A percentile compares a stretch with the other conserved stretches of the same genome.
Conservation (phyloP, 2,113 vertebrate species). For the Australoheros scitulus region DNA sequence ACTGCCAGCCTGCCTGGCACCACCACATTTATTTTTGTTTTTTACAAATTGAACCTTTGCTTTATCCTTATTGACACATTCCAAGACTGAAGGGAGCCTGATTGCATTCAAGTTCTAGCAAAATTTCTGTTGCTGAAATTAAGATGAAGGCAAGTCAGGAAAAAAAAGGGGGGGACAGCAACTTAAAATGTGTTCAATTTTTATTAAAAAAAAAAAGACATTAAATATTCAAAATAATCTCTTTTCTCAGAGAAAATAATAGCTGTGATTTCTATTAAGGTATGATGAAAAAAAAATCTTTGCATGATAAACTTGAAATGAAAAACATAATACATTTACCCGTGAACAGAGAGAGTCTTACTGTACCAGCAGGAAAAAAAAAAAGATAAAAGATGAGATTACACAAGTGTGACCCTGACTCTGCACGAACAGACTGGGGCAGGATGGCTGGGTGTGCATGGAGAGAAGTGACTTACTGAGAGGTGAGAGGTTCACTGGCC, state of each 20-base stretch:
- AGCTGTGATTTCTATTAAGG: slow-evolving; percentile 77
- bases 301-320: slow-evolving; percentile 66
- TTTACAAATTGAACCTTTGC: slow-evolving; percentile 74
- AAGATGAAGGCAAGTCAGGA: background rate
- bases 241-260: slow-evolving; percentile 74
- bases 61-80: slow-evolving; percentile 76
- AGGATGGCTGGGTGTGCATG: slow-evolving; percentile 65
- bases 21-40: slow-evolving; percentile 77
- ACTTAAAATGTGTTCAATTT: slow-evolving; percentile 79
- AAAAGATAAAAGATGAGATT: slow-evolving; percentile 40
- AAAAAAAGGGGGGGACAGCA: background rate
- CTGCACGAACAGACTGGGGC: slow-evolving; percentile 66
- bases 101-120: slow-evolving; percentile 54
- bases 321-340: slow-evolving; percentile 69
- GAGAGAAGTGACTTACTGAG: slow-evolving; percentile 54
- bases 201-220: slow-evolving; percentile 75
- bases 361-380: slow-evolving; percentile 54
- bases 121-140: slow-evolving; percentile 17
- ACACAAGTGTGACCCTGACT: slow-evolving; percentile 59
- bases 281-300: slow-evolving; percentile 74
- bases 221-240: slow-evolving; percentile 82
- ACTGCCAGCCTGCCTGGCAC: slow-evolving; percentile 77
- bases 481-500: slow-evolving; percentile 51
- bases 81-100: slow-evolving; percentile 66
- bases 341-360: slow-evolving; percentile 78